Percentiles rank a stretch among this genome's conserved stretches.
phyloP scores from a whole-genome alignment of 1,140 invertebrate species.

The Drosophila subpulchrella region DNA sequence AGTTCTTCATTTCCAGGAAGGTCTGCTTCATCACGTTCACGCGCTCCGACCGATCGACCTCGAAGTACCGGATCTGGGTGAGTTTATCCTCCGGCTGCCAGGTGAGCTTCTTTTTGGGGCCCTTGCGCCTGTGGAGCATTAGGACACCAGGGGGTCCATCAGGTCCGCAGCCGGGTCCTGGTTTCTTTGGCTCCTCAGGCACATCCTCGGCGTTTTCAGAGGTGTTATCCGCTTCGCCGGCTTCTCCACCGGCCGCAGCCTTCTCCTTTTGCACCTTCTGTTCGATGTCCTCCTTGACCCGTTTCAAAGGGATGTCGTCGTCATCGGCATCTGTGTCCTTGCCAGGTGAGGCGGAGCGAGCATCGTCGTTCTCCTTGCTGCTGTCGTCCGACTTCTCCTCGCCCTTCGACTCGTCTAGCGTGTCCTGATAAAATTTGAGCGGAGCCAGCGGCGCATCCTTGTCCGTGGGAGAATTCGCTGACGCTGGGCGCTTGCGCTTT shows the following conservation, averaged over 20 bases:
- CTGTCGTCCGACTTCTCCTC: constrained; percentile 85
- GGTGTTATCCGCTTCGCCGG: constrained; percentile 36
- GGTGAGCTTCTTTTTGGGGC: constrained; percentile 92
- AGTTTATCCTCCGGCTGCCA: constrained; percentile 93
- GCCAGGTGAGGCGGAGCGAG: constrained; percentile 49
- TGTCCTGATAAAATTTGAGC: constrained; percentile 96
- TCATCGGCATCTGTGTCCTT: constrained; percentile 74
- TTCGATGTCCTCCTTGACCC: constrained; percentile 79
- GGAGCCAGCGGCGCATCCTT: constrained; percentile 86
- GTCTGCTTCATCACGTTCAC: constrained; percentile 95
- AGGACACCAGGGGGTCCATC: constrained; percentile 82
- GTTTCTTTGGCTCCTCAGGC: constrained; percentile 63
- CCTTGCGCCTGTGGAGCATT: constrained; percentile 85
- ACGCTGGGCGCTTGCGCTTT: constrained; percentile 90
- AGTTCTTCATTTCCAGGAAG: constrained; percentile 96
- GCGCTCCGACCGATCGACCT: constrained; percentile 96
- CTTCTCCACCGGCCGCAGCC: constrained; percentile 27
- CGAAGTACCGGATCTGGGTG: constrained; percentile 94
- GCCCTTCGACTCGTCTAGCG: constrained; percentile 89
- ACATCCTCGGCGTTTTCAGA: constrained; percentile 60
- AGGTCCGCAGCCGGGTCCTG: constrained; percentile 80
- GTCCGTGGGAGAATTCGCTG: constrained; percentile 87
- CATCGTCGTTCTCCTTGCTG: constrained; percentile 82
- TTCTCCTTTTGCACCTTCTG: constrained; percentile 74
- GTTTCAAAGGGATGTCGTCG: constrained; percentile 83